Evolutionary conservation across 2,888 invertebrate species (phyloP).

Genomic region (Andrena camellia): DNA sequence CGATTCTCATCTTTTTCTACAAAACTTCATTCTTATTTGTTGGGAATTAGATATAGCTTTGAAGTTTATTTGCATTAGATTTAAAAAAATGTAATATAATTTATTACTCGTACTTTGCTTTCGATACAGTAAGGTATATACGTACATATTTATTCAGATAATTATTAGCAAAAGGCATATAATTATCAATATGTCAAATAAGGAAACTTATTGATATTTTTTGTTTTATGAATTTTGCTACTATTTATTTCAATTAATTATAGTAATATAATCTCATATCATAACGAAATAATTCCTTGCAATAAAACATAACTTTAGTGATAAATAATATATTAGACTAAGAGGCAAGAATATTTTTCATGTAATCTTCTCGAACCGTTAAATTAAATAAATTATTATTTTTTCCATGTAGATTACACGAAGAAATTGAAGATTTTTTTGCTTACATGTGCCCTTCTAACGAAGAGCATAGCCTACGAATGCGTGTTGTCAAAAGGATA

Average conservation of each 20-base stretch:
- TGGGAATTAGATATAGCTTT: not conserved
- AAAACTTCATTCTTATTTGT: not conserved
- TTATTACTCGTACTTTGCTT: not conserved
- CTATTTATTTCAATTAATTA: not conserved
- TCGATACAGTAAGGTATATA: not conserved
- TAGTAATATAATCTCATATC: not conserved
- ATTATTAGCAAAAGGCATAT: not conserved
- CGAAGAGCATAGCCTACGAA: slow-evolving; percentile 95
- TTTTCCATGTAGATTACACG: slow-evolving; percentile 89
- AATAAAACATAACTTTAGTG: not conserved
- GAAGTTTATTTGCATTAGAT: not conserved
- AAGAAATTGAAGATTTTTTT: slow-evolving; percentile 99
- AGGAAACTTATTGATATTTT: not conserved
- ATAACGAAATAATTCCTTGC: not conserved
- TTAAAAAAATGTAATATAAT: not conserved
- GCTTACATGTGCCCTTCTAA: slow-evolving; percentile 97
- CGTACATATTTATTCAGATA: not conserved
- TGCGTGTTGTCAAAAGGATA: slow-evolving; percentile 95
- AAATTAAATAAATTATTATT: not conserved
- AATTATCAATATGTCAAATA: not conserved
- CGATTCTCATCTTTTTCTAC: not conserved
- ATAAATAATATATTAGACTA: not conserved
- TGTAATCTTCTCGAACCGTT: not conserved
- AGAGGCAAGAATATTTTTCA: not conserved
- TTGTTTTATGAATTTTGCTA: not conserved